Percentiles rank a stretch among this genome's conserved stretches.
Conservation (phyloP, 2,888 invertebrate species). For the Diarsia brunnea region DNA sequence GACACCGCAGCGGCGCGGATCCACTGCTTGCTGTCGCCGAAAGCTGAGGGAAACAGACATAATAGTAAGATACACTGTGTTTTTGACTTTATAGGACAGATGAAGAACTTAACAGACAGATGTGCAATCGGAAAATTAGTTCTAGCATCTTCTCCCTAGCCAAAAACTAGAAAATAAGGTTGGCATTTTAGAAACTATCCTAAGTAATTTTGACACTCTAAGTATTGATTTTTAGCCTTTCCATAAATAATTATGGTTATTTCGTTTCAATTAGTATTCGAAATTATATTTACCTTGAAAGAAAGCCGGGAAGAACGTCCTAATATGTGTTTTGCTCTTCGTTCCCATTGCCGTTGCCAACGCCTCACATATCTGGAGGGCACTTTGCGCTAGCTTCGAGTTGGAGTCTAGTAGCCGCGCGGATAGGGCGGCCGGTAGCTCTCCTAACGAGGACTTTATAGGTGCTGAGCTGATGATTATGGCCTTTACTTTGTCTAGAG, state of each 20-base stretch:
- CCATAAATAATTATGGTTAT: not conserved
- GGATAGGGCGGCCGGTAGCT: conserved; percentile 95
- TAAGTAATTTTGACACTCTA: not conserved
- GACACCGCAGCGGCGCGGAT: conserved; percentile 95
- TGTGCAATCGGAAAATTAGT: no score
- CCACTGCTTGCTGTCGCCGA: conserved; percentile 94
- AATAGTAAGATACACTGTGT: not conserved
- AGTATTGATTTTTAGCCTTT: not conserved
- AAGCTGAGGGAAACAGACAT: conserved; percentile 78
- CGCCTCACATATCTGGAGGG: conserved; percentile 95
- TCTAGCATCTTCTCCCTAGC: not conserved
- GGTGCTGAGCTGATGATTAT: conserved; percentile 94
- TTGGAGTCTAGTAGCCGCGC: conserved; percentile 96
- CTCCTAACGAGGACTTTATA: conserved; percentile 96
- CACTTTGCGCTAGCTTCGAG: conserved; percentile 96
- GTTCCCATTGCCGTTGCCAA: conserved; percentile 96
- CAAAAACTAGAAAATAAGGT: not conserved
- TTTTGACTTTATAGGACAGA: not conserved
- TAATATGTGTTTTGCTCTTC: conserved; percentile 94
- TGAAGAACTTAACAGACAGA: no score
- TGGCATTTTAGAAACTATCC: not conserved
- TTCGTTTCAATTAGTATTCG: not conserved
- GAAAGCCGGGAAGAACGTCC: conserved; percentile 96
- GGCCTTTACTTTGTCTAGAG: conserved; percentile 92
- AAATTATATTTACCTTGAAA: conserved; percentile 92